Evolutionary conservation across 2,797 vertebrate genomes (phyloP).

Genomic region (Arctocebus calabarensis): DNA sequence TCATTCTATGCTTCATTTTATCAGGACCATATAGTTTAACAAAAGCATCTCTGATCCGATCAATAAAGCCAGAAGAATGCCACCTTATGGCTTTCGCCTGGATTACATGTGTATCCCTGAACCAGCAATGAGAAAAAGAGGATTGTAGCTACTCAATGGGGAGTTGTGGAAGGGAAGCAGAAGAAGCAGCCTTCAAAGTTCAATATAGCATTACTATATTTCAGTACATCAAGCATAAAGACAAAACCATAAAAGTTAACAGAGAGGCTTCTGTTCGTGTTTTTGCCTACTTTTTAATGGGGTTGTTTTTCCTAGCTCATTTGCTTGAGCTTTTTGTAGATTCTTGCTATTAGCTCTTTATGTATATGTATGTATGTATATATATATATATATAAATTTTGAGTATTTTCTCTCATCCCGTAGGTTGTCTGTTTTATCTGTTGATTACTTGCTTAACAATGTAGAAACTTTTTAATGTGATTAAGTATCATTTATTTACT

Average conservation of each 20-base stretch:
- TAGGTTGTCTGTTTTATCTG: neutral
- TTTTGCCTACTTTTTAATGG: neutral
- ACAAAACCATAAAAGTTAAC: neutral
- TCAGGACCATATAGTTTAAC: neutral
- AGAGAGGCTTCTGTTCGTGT: neutral
- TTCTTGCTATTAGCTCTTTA: neutral
- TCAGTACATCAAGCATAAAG: constrained; percentile 7
- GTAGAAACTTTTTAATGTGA: neutral
- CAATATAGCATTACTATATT: neutral
- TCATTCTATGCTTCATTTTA: neutral
- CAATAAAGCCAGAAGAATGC: neutral
- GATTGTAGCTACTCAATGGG: neutral
- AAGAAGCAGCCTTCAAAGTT: neutral
- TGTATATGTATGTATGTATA: neutral
- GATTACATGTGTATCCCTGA: neutral
- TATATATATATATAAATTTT: too few species aligned
- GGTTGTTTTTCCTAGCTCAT: neutral
- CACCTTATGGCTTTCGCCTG: neutral
- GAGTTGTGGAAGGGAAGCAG: neutral
- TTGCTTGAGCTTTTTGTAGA: neutral
- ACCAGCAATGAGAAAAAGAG: neutral
- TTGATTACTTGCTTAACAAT: neutral
- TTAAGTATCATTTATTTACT: neutral
- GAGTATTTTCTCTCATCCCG: neutral
- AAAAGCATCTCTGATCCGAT: neutral